Evolutionary conservation across 37 sponge, comb jelly and placozoan species (phyloP), one percentile per base, ranked within the genome.

Genomic region (Diacarnus erythraeanus): DNA sequence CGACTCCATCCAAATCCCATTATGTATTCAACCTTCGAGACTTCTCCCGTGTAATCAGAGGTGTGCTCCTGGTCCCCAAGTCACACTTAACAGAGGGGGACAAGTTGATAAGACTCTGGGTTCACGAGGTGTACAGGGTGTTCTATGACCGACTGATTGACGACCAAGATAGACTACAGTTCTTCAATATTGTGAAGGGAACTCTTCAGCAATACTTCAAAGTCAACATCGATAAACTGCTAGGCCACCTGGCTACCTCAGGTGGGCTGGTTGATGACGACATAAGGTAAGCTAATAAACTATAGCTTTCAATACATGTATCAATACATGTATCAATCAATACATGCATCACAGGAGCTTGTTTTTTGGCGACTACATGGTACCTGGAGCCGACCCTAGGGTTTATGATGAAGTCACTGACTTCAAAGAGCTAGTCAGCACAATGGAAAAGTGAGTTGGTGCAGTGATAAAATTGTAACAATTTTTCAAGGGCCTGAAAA

Each of bases 1-100:
- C 99, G 38, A 98, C 96, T 42, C 99, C 99, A 30, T 84, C 94
- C 70, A 98, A 98, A 75, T 98, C 99, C 20, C 99, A 98, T 78
- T 98, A 98, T 68, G 87, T 98, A 40, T 98, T 98, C 85, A 98
- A 98, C 72, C 80, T 98, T 59, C 84, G 99, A 40, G 99, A 98
- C 74, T 98, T 98, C 75, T 79, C 99, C 22, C 94, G 99, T 64
- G 96, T 98, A 22, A 72, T 98, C 38, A 57, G 80, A 26, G 99
- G 99, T 1, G 86, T 88, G 4, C 80, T 98, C 41, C 96, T 98
- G 47, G 78, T 91, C 18, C 95, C 95, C 40, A 88, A 90, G 76
- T 84, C 88, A 6, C 83, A 90, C 77, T 76, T 95, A 84, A 80
- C 69, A 0, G 99, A 95, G 23, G 93, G 90, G 17, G 94, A 98